Evolutionary conservation across 2,888 invertebrate species (phyloP).

Genomic region (Callyntrura guangdongensis): DNA sequence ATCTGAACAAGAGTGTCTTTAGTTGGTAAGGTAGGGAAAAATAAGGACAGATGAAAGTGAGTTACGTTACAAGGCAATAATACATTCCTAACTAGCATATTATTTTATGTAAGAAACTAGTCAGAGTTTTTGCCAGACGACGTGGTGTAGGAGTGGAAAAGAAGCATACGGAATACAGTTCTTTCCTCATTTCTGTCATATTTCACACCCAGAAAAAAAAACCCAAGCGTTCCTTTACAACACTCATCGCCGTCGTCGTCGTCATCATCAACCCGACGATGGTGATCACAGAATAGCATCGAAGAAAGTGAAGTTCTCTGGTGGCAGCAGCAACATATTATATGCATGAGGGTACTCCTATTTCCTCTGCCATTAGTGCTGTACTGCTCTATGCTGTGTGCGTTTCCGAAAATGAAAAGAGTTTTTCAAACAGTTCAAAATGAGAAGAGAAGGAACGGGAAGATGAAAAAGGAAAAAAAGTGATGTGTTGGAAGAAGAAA

Average conservation of each 20-base stretch:
- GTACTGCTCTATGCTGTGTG: no score
- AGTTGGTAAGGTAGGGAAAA: background rate
- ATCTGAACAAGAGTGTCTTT: constrained; percentile 9
- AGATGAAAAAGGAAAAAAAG: background rate
- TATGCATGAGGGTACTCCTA: constrained; percentile 8
- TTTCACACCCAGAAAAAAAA: constrained; percentile 70
- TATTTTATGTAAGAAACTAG: constrained; percentile 57
- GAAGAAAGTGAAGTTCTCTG: background rate
- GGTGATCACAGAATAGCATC: constrained; percentile 8
- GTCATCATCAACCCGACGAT: constrained; percentile 24
- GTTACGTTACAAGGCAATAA: constrained; percentile 74
- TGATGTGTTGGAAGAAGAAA: constrained; percentile 47
- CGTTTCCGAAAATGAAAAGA: constrained; percentile 31
- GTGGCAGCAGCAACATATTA: background rate
- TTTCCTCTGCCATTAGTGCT: no score
- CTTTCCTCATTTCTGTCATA: constrained; percentile 74
- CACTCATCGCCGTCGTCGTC: constrained; percentile 53
- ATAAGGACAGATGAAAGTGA: constrained; percentile 27
- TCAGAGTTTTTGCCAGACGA: constrained; percentile 16
- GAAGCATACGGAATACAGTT: constrained; percentile 69
- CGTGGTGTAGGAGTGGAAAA: background rate
- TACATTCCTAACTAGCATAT: constrained; percentile 60
- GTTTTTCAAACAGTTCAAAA: constrained; percentile 35
- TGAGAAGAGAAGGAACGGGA: constrained; percentile 19
- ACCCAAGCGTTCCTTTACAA: constrained; percentile 38